Percentiles rank a stretch among this genome's conserved stretches.
Conservation (phyloP, 2,888 invertebrate genomes). For the Xestia c-nigrum region DNA sequence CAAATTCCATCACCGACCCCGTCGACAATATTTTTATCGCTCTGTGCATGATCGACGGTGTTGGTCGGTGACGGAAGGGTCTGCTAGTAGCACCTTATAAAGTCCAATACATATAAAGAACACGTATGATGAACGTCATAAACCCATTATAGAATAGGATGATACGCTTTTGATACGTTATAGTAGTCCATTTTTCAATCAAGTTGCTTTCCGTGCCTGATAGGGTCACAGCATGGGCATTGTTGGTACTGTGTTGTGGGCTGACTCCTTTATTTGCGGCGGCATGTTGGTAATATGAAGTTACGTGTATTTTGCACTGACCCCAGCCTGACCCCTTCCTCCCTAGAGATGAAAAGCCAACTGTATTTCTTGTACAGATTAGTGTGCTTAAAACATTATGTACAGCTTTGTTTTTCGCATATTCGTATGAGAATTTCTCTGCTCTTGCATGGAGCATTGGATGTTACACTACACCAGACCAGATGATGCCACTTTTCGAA, state of each 20-base stretch:
- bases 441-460: background rate
- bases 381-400: constrained; percentile 6
- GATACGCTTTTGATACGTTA: no score
- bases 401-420: background rate
- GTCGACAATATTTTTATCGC: no score
- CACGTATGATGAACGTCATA: no score
- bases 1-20: no score
- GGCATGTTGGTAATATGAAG: constrained; percentile 47
- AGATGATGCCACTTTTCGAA: background rate
- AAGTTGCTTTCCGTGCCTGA: background rate
- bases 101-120: no score
- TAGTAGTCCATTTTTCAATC: background rate
- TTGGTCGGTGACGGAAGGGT: no score
- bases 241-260: background rate
- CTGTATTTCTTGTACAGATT: constrained; percentile 6
- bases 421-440: background rate
- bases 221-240: background rate
- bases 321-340: constrained; percentile 33
- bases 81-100: no score
- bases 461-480: background rate
- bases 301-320: constrained; percentile 48
- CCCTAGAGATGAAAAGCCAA: constrained; percentile 1
- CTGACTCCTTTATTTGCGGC: constrained; percentile 10
- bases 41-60: no score
- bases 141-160: no score